Evolutionary conservation across 2,888 invertebrate species (phyloP).

Genomic region (Onthophagus sagittarius): DNA sequence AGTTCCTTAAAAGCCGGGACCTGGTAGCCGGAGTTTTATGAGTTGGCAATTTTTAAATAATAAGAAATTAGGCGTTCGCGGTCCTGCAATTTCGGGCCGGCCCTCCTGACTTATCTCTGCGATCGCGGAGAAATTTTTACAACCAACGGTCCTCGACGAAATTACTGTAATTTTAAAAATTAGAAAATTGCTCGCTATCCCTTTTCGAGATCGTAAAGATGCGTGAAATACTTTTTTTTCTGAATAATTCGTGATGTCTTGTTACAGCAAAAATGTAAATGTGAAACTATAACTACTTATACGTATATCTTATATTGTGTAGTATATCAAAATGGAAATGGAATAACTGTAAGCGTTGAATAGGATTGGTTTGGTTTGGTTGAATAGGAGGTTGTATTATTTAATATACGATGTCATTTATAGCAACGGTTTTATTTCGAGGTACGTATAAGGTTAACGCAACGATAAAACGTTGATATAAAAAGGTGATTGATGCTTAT

Average conservation of each 20-base stretch:
- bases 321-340: too few species aligned
- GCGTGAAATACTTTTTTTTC: background rate
- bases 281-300: too few species aligned
- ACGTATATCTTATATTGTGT: too few species aligned
- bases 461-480: background rate
- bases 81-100: background rate
- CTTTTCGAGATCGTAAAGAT: background rate
- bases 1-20: slow-evolving; percentile 11
- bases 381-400: background rate
- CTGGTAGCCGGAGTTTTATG: slow-evolving; percentile 25
- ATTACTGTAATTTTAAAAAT: slow-evolving; percentile 29
- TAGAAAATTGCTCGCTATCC: slow-evolving; percentile 24
- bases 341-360: background rate
- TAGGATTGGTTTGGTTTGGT: background rate
- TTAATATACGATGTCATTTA: background rate
- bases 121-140: slow-evolving; percentile 17
- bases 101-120: slow-evolving; percentile 16
- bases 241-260: background rate
- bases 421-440: background rate
- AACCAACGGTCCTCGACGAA: slow-evolving; percentile 13
- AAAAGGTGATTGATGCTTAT: background rate
- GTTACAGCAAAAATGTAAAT: background rate
- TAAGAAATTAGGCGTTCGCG: slow-evolving; percentile 26
- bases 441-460: background rate
- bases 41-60: slow-evolving; percentile 29